Conservation (phyloP, 2,113 vertebrate species). For the Epinephelus lanceolatus region DNA sequence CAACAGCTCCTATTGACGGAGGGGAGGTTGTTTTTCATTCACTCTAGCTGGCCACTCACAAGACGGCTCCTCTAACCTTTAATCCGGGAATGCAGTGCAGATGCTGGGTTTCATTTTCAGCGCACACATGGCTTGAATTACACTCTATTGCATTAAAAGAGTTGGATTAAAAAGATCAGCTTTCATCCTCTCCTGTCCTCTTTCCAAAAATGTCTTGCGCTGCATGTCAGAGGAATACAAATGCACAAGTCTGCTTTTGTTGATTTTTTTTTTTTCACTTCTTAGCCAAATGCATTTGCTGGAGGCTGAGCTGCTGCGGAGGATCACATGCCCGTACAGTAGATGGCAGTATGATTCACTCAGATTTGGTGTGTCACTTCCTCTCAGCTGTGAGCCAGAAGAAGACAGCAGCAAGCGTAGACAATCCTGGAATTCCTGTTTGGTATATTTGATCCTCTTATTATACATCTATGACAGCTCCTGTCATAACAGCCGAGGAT, state of each 20-base stretch:
- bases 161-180: slow-evolving; percentile 7
- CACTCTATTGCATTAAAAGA: slow-evolving; percentile 8
- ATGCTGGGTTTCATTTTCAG: slow-evolving; percentile 23
- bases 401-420: slow-evolving; percentile 46
- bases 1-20: not conserved
- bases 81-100: slow-evolving; percentile 21
- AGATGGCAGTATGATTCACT: slow-evolving; percentile 63
- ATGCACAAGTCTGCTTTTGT: not conserved
- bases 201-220: not conserved
- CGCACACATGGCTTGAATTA: slow-evolving; percentile 18
- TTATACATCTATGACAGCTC: slow-evolving; percentile 22
- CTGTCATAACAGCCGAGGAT: slow-evolving; percentile 8
- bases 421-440: slow-evolving; percentile 23
- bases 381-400: slow-evolving; percentile 39
- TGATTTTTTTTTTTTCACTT: not conserved
- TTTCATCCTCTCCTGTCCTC: not conserved
- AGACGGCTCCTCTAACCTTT: not conserved
- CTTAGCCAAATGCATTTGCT: not conserved
- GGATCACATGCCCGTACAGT: slow-evolving; percentile 25
- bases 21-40: not conserved
- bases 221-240: not conserved
- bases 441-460: not conserved
- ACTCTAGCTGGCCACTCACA: not conserved
- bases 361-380: slow-evolving; percentile 5
- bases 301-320: not conserved